Evolutionary conservation across 2,888 invertebrate species (phyloP).

Genomic region (Drosophila imparisetae): DNA sequence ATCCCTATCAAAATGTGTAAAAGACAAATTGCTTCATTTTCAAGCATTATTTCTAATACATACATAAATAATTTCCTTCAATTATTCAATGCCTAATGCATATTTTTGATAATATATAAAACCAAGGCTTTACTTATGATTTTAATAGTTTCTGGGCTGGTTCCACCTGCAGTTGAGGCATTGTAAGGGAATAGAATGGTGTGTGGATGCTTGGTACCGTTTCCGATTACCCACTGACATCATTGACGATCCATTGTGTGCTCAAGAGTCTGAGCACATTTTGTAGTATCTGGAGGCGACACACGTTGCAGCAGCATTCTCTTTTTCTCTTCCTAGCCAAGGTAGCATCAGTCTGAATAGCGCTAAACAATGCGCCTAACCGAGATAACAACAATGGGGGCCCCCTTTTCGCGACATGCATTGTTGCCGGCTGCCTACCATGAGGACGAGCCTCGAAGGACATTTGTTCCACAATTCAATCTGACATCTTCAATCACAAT

Average conservation of each 20-base stretch:
- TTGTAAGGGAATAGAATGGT: background rate
- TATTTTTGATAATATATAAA: background rate
- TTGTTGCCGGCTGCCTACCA: constrained; percentile 26
- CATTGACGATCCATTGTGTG: constrained; percentile 47
- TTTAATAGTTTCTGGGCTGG: background rate
- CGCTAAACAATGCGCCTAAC: constrained; percentile 42
- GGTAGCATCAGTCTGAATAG: constrained; percentile 41
- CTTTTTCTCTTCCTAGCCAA: background rate
- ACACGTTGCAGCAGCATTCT: constrained; percentile 10
- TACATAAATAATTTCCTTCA: background rate
- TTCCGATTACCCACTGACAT: constrained; percentile 36
- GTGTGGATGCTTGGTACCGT: background rate
- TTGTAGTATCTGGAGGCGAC: constrained; percentile 10
- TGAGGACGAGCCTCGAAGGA: constrained; percentile 33
- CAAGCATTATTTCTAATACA: background rate
- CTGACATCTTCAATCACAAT: constrained; percentile 57
- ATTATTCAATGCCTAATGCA: background rate
- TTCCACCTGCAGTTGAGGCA: background rate
- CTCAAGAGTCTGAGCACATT: constrained; percentile 28
- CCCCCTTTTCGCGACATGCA: constrained; percentile 17
- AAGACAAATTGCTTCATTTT: background rate
- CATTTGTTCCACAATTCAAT: constrained; percentile 63
- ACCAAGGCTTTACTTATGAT: background rate
- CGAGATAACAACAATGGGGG: constrained; percentile 41
- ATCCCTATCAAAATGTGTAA: background rate